Conservation (phyloP, 2,113 vertebrate species). For the Melanerpes aurifrons region DNA sequence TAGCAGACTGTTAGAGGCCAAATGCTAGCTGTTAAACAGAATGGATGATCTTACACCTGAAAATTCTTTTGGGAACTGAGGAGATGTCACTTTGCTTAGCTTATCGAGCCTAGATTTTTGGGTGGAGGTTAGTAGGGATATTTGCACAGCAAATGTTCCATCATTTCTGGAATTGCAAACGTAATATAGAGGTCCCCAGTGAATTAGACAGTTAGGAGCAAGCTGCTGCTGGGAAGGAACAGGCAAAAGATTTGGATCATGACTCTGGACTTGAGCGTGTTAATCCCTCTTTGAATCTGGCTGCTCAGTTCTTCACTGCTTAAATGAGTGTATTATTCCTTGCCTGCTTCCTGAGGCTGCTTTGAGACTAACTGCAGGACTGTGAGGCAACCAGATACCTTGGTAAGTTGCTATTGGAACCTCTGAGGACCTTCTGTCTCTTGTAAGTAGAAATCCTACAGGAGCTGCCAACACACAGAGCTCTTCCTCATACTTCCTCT, state of each 20-base stretch:
- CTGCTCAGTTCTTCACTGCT: neutral
- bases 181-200: fast-evolving
- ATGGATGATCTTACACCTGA: neutral
- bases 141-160: neutral
- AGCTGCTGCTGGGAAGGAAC: neutral
- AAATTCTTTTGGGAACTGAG: neutral
- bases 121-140: neutral
- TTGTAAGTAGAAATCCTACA: neutral
- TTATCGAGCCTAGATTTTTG: neutral
- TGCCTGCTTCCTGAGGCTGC: neutral
- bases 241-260: neutral
- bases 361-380: neutral
- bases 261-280: neutral
- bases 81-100: neutral
- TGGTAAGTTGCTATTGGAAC: neutral
- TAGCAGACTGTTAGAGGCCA: neutral
- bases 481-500: constrained; percentile 10
- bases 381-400: neutral
- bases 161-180: neutral
- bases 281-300: neutral
- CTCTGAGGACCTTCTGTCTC: constrained; percentile 29
- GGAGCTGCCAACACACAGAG: neutral
- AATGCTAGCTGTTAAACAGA: neutral
- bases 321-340: neutral
- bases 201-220: neutral